Conservation (phyloP, 2,888 invertebrate species). For the Oscheius sp. region DNA sequence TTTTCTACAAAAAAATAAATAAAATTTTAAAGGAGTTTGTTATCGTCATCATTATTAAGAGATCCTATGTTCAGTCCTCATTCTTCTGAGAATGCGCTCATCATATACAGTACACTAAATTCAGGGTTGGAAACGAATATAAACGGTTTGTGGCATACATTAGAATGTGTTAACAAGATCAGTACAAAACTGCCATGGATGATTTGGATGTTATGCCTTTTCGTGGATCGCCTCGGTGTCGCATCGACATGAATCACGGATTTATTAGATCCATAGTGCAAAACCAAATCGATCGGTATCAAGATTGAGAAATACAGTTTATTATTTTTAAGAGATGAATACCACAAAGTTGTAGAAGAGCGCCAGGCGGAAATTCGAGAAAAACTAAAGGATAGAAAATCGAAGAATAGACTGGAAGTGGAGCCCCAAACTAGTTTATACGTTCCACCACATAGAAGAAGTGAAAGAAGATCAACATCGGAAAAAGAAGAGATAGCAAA, state of each 20-base stretch:
- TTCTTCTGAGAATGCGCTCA: too few species aligned
- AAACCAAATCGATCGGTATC: slow-evolving; percentile 59
- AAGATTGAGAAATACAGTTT: neutral
- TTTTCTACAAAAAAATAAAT: slow-evolving; percentile 28
- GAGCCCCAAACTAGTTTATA: slow-evolving; percentile 36
- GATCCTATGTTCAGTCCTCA: too few species aligned
- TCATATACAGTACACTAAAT: too few species aligned
- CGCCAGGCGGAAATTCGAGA: slow-evolving; percentile 45
- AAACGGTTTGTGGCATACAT: too few species aligned
- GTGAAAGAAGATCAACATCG: neutral
- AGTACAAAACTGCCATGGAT: slow-evolving; percentile 20
- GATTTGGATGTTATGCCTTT: slow-evolving; percentile 21
- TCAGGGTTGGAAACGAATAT: too few species aligned
- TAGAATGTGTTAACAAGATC: too few species aligned
- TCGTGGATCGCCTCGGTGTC: slow-evolving; percentile 45
- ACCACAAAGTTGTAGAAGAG: slow-evolving; percentile 54
- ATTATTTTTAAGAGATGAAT: slow-evolving; percentile 53
- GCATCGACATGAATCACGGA: slow-evolving; percentile 63
- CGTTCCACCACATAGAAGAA: slow-evolving; percentile 52
- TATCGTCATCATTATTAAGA: neutral
- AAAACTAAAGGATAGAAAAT: slow-evolving; percentile 18
- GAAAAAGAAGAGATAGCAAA: neutral
- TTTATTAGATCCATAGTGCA: slow-evolving; percentile 58
- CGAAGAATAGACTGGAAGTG: neutral
- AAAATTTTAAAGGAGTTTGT: slow-evolving; percentile 8